A percentile compares a stretch with the other conserved stretches of the same genome.
phyloP scores from a whole-genome alignment of 2,888 invertebrate species.

The Hesperia comma region DNA sequence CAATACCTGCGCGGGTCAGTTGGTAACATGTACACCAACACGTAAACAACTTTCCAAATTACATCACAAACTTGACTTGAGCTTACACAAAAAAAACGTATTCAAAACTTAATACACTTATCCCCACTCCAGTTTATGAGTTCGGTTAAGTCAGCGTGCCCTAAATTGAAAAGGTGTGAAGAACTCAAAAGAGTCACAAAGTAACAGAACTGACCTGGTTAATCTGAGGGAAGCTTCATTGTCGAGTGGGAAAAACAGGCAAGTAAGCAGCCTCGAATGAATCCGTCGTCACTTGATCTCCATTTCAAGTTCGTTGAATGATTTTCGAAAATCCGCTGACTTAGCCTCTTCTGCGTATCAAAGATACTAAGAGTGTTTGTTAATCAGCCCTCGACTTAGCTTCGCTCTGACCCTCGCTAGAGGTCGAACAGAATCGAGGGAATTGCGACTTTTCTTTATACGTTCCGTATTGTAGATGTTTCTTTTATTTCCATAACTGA shows the following conservation, averaged over 20 bases:
- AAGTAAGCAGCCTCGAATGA: slow-evolving; percentile 19
- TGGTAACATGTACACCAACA: too few relatives aligned
- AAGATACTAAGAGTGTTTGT: slow-evolving; percentile 15
- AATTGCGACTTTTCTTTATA: slow-evolving; percentile 1
- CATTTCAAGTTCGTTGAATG: slow-evolving; percentile 29
- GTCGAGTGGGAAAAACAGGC: slow-evolving; percentile 12
- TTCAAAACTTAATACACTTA: background rate
- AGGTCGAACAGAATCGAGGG: slow-evolving; percentile 2
- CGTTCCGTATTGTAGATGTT: too few relatives aligned
- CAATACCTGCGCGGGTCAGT: too few relatives aligned
- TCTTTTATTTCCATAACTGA: too few relatives aligned
- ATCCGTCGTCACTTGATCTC: slow-evolving; percentile 16
- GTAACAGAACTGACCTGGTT: slow-evolving; percentile 16
- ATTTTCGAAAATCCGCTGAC: slow-evolving; percentile 22
- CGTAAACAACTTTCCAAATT: too few relatives aligned
- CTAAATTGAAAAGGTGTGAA: slow-evolving; percentile 13
- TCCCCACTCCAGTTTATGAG: too few relatives aligned
- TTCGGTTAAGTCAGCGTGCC: too few relatives aligned
- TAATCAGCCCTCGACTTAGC: slow-evolving; percentile 14
- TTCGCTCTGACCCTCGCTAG: slow-evolving; percentile 12
- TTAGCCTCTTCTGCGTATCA: slow-evolving; percentile 12
- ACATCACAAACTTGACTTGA: background rate
- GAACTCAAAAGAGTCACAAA: slow-evolving; percentile 6
- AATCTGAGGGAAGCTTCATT: slow-evolving; percentile 18
- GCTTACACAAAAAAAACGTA: background rate